Evolutionary conservation across 2,888 invertebrate genomes (phyloP).

Genomic region (Xiphydria camelus): DNA sequence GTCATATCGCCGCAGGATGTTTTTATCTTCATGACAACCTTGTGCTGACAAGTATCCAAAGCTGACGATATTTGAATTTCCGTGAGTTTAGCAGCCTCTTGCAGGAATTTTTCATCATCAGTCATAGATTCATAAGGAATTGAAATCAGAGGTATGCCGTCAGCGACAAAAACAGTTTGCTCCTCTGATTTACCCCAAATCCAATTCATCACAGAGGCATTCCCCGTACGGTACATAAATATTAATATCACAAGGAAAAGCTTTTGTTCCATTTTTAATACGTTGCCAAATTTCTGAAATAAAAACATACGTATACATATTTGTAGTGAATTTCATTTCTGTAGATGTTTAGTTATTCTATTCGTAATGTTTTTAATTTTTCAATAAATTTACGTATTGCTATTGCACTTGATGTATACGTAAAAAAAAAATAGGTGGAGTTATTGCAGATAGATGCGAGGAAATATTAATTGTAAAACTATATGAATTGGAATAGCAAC

Average conservation of each 20-base stretch:
- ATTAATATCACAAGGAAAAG: background rate
- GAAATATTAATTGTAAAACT: background rate
- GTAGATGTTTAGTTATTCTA: background rate
- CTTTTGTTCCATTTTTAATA: slow-evolving; percentile 3
- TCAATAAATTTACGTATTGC: too few species aligned
- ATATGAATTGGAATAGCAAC: background rate
- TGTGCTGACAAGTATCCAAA: slow-evolving; percentile 68
- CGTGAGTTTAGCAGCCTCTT: slow-evolving; percentile 64
- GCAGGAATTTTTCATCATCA: slow-evolving; percentile 67
- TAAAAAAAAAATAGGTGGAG: background rate
- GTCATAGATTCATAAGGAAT: slow-evolving; percentile 53
- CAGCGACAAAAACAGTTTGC: slow-evolving; percentile 31
- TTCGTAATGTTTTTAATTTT: too few species aligned
- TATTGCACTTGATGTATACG: too few species aligned
- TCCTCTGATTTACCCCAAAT: slow-evolving; percentile 40
- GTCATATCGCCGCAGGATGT: slow-evolving; percentile 64
- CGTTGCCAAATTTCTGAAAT: background rate
- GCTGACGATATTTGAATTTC: slow-evolving; percentile 63
- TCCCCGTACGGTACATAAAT: background rate
- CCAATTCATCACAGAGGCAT: slow-evolving; percentile 44
- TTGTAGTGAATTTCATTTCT: background rate
- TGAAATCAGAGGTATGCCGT: slow-evolving; percentile 45
- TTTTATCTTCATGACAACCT: slow-evolving; percentile 66
- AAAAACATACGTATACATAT: background rate
- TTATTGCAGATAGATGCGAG: background rate